Conservation (phyloP, 2,888 invertebrate genomes). For the Acanthosepion lycidas region DNA sequence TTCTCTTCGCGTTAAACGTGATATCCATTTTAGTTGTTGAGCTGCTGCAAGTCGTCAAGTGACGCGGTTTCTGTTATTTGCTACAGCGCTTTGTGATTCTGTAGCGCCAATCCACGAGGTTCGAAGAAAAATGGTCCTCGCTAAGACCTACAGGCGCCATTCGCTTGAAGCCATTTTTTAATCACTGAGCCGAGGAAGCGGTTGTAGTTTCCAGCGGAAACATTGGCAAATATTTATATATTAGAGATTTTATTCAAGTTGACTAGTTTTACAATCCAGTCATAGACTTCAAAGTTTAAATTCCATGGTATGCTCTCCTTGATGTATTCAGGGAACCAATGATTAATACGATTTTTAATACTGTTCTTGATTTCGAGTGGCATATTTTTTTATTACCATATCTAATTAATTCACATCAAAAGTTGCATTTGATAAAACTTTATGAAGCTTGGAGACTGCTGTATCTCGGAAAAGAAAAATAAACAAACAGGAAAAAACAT, state of each 20-base stretch:
- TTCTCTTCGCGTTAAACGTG: no score
- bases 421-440: background rate
- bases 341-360: background rate
- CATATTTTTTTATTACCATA: background rate
- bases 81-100: no score
- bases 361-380: background rate
- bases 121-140: no score
- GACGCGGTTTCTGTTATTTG: no score
- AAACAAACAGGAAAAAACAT: background rate
- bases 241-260: background rate
- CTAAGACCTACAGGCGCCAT: no score
- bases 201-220: background rate
- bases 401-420: background rate
- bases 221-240: no score
- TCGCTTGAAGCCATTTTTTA: no score
- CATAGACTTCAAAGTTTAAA: background rate
- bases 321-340: background rate
- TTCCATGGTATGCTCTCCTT: background rate
- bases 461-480: background rate
- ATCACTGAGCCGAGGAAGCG: no score
- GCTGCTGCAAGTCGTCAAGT: no score
- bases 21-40: no score
- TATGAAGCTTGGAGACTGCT: background rate
- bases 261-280: background rate
- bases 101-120: no score